phyloP scores from a whole-genome alignment of 2,888 invertebrate genomes.

The Megamerina dolium region DNA sequence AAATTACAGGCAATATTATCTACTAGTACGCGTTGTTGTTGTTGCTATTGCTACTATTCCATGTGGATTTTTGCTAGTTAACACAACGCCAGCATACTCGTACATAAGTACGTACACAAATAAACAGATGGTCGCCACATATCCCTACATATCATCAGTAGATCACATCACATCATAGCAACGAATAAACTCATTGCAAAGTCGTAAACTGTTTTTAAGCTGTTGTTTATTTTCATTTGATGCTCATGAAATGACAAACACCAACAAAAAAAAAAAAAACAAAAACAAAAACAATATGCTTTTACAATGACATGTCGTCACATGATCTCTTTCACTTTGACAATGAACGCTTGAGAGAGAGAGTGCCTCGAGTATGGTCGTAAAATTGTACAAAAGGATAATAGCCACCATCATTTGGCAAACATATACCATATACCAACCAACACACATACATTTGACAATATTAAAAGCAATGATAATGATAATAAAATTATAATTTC shows the following conservation, averaged over 20 bases:
- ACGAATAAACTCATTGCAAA: too few relatives aligned
- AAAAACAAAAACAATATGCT: not conserved
- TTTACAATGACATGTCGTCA: conserved; percentile 6
- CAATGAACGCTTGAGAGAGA: conserved; percentile 5
- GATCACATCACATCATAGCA: too few relatives aligned
- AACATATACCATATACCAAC: too few relatives aligned
- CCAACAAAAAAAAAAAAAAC: conserved; percentile 17
- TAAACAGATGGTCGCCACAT: conserved; percentile 6
- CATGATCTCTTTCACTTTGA: conserved; percentile 19
- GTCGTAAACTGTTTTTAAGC: conserved; percentile 43
- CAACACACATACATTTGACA: too few relatives aligned
- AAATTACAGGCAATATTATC: too few relatives aligned
- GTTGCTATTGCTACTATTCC: too few relatives aligned
- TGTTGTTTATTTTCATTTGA: conserved; percentile 41
- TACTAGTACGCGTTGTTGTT: too few relatives aligned
- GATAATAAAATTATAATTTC: conserved; percentile 47
- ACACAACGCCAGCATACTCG: too few relatives aligned
- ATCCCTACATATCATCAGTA: not conserved
- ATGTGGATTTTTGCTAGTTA: too few relatives aligned
- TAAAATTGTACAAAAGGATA: conserved; percentile 35
- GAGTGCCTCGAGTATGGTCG: conserved; percentile 24
- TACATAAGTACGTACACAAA: not conserved
- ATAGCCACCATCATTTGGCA: conserved; percentile 17
- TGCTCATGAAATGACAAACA: conserved; percentile 18
- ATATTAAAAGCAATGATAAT: conserved; percentile 26